These are phyloP conservation scores for Perizoma affinitatum DNA, from an alignment of 2,888 invertebrate species.

Conservation along the genomic window DNA sequence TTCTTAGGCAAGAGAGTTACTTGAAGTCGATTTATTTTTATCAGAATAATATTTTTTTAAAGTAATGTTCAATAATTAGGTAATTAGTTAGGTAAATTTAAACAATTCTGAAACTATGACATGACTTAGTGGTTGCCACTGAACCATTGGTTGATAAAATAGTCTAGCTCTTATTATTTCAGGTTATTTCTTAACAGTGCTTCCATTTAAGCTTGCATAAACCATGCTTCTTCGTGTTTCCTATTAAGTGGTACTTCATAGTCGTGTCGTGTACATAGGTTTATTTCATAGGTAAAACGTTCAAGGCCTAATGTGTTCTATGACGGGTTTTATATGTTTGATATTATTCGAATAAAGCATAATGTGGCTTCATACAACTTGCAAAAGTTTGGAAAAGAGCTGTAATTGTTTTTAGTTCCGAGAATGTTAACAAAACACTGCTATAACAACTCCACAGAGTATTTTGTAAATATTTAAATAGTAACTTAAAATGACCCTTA, in stretches of 20 bases:
- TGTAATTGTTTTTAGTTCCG: constrained; percentile 5
- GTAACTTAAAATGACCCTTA: neutral
- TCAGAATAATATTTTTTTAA: neutral
- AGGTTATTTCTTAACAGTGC: constrained; percentile 52
- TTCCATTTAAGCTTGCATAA: constrained; percentile 61
- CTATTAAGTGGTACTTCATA: constrained; percentile 47
- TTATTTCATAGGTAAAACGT: constrained; percentile 48
- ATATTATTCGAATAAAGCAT: constrained; percentile 22
- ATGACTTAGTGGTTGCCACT: constrained; percentile 5
- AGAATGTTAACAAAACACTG: constrained; percentile 25
- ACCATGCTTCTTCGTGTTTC: constrained; percentile 53
- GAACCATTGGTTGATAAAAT: constrained; percentile 29
- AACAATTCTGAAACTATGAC: constrained; percentile 2
- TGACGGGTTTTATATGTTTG: constrained; percentile 34
- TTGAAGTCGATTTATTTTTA: constrained; percentile 1
- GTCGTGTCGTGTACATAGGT: constrained; percentile 40
- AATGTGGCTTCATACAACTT: neutral
- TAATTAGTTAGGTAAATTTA: constrained; percentile 1
- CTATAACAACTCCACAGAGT: constrained; percentile 5
- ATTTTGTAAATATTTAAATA: constrained; percentile 24
- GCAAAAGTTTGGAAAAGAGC: neutral
- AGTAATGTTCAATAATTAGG: constrained; percentile 4
- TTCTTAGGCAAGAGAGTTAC: constrained; percentile 2
- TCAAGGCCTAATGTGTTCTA: constrained; percentile 54
- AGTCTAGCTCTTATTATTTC: constrained; percentile 31